phyloP scores from a whole-genome alignment of 30 jellyfish, hydroid and myxozoan species.

The Turritopsis rubra region DNA sequence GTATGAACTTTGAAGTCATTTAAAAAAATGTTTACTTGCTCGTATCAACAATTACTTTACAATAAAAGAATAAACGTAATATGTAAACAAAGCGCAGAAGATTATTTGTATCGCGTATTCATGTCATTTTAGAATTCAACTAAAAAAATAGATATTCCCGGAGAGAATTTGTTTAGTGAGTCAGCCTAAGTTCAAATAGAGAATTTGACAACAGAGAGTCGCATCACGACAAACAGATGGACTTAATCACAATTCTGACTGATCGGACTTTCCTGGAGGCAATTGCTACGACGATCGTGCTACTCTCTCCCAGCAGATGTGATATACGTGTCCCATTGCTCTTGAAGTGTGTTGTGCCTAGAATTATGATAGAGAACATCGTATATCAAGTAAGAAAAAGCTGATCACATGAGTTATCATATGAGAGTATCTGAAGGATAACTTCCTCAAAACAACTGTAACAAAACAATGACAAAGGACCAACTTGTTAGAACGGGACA shows the following conservation, averaged over 20 bases:
- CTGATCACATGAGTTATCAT: not conserved
- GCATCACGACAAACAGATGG: not conserved
- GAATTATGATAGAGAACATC: not conserved
- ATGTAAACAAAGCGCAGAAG: not conserved
- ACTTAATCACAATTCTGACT: too few species aligned
- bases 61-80: not conserved
- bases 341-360: not conserved
- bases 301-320: not conserved
- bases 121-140: not conserved
- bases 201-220: too few species aligned
- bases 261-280: not conserved
- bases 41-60: not conserved
- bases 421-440: not conserved
- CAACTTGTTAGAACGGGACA: constrained; percentile 21
- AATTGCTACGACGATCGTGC: not conserved
- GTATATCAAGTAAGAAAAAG: not conserved
- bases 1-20: not conserved
- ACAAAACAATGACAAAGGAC: too few species aligned
- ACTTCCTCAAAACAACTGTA: too few species aligned
- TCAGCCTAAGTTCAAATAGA: not conserved
- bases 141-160: not conserved
- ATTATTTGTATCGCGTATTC: not conserved
- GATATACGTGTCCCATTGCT: not conserved
- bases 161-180: not conserved
- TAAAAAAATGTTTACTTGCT: not conserved